Conservation (phyloP, 2,797 vertebrate species). For the Scyliorhinus canicula region DNA sequence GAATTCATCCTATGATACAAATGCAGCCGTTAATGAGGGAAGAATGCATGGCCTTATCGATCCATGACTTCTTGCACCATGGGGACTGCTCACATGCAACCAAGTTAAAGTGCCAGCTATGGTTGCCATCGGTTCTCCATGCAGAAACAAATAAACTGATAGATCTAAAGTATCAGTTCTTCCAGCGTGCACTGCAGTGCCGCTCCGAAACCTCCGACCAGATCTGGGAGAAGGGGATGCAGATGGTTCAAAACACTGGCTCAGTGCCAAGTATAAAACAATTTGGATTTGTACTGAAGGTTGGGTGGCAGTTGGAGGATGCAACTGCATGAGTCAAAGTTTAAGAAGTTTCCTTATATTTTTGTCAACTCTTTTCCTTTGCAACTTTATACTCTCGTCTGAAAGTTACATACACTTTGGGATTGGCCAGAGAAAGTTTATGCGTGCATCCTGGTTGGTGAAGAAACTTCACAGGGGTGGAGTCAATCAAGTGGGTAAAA, state of each 20-base stretch:
- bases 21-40: neutral
- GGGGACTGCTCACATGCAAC: neutral
- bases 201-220: too few species aligned
- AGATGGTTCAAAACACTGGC: too few species aligned
- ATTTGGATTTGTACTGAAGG: neutral
- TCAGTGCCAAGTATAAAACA: neutral
- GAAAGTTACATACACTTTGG: neutral
- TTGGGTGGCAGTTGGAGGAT: too few species aligned
- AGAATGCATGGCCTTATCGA: neutral
- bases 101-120: neutral
- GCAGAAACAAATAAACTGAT: neutral
- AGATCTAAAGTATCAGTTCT: too few species aligned
- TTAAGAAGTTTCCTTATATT: neutral
- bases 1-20: neutral
- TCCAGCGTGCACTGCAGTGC: too few species aligned
- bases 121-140: neutral
- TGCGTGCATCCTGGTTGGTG: neutral
- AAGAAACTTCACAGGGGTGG: neutral
- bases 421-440: neutral
- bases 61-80: neutral
- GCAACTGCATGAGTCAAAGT: neutral
- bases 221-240: too few species aligned
- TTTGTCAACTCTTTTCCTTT: constrained; percentile 13
- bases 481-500: neutral
- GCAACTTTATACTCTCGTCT: neutral